Evolutionary conservation across 2,888 invertebrate genomes (phyloP), one percentile per base, ranked within the genome.

Genomic region (Habroteleia sp.): DNA sequence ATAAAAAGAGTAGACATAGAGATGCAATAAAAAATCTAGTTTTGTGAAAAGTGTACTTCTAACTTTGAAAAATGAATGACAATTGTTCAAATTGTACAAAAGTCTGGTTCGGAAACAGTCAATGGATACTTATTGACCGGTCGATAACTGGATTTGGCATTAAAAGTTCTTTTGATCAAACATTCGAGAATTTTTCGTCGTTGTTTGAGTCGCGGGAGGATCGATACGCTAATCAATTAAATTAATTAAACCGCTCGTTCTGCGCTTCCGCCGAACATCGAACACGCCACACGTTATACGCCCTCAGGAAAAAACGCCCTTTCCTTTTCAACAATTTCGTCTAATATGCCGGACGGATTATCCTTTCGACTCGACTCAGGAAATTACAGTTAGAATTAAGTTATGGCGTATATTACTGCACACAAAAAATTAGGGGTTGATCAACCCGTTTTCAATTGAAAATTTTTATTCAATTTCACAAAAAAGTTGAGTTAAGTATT

Each of bases 161-260:
- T 31, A 14, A 68, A 48, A 60, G 46, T 50, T 62, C 31, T 46
- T 71, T 63, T 54, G 54, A 56, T 33, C 39, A 10, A n/a, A 8
- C 0, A 23, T 20, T 23, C 14, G 39, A 17, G 27, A 31, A 20
- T 60, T 71, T 23, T 33, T 13, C 48, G 10, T 56, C 17, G 10
- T 56, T 71, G 58, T 48, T 29, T 20, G 10, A 56, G 13, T 37
- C 29, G 33, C 35, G 17, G 27, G 14, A 29, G 39, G 39, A 10
- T 8, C 41, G 60, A 66, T 66, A 37, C 39, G 66, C 46, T 66
- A 73, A 66, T 73, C 73, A 66, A 66, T 65, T 73, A 41, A 60
- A 73, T 73, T 73, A 66, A 73, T 73, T 52, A 52, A 73, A 65
- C 29, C 33, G 35, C 13, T 52, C 65, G 52, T 52, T 23, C 44